phyloP scores from a whole-genome alignment of 2,113 vertebrate species.

The Pristiophorus japonicus region DNA sequence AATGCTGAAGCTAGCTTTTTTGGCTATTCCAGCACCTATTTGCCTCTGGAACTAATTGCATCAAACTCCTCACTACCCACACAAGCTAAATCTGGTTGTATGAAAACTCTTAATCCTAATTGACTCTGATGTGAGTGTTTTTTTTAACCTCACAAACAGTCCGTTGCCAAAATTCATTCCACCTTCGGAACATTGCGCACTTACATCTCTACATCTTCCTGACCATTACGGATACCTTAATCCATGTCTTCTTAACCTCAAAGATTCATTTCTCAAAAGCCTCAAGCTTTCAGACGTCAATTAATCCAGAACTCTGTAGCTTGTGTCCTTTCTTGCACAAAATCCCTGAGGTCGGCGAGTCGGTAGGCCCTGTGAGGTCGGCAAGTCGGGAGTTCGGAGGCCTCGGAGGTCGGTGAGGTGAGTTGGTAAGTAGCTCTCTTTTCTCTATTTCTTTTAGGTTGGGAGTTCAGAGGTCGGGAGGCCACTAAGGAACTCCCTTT shows the following conservation, averaged over 20 bases:
- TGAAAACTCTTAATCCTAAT: neutral
- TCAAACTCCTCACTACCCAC: neutral
- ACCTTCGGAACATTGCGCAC: neutral
- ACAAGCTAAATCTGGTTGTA: neutral
- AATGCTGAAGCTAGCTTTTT: neutral
- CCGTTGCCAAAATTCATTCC: neutral
- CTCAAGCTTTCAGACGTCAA: neutral
- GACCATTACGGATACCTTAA: neutral
- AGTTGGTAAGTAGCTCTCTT: too few species aligned
- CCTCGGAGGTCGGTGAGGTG: too few species aligned
- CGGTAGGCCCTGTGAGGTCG: too few species aligned
- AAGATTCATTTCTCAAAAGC: neutral
- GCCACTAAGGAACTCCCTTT: too few species aligned
- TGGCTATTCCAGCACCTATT: neutral
- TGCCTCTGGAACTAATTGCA: neutral
- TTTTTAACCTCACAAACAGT: neutral
- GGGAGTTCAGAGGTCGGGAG: too few species aligned
- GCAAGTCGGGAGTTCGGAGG: too few species aligned
- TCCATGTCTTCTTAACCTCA: neutral
- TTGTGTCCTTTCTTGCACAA: neutral
- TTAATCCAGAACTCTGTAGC: neutral
- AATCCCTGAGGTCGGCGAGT: too few species aligned
- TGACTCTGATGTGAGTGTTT: neutral
- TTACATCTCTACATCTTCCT: neutral
- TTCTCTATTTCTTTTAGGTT: too few species aligned